Conservation (phyloP, 2,113 vertebrate species). For the Brachirus orientalis region DNA sequence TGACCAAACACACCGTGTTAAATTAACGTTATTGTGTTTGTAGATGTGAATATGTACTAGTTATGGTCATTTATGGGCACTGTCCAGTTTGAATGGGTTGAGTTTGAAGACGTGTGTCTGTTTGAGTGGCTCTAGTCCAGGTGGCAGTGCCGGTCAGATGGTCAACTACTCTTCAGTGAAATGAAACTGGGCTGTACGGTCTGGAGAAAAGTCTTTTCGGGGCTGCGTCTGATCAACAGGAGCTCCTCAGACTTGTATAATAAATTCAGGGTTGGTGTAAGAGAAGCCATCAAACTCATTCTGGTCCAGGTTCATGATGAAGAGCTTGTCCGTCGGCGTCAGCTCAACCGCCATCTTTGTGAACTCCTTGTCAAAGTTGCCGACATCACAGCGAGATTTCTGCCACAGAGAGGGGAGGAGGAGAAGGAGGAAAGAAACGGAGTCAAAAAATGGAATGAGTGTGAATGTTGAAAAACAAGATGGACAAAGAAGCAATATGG, state of each 20-base stretch:
- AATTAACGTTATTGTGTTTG: constrained; percentile 18
- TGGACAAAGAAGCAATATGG: constrained; percentile 23
- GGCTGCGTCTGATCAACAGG: constrained; percentile 10
- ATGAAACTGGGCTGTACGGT: constrained; percentile 9
- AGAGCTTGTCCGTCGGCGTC: constrained; percentile 98
- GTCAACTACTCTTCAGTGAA: constrained; percentile 13
- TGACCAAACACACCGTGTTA: neutral
- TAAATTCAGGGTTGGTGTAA: constrained; percentile 97
- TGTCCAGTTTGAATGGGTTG: constrained; percentile 14
- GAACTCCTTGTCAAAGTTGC: constrained; percentile 99
- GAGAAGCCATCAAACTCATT: constrained; percentile 99
- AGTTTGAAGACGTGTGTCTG: neutral
- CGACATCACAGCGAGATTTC: constrained; percentile 92
- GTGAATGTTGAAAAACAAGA: neutral
- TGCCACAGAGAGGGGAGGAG: constrained; percentile 62
- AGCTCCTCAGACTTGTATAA: constrained; percentile 92
- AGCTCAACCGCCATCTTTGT: constrained; percentile 96
- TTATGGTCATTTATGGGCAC: neutral
- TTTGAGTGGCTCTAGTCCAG: constrained; percentile 1
- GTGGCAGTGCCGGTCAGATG: neutral
- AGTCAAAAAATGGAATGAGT: neutral
- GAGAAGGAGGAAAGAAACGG: neutral
- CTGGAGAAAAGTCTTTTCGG: constrained; percentile 19
- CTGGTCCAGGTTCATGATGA: constrained; percentile 99
- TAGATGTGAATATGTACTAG: neutral